Evolutionary conservation across 1,140 invertebrate genomes (phyloP).

Genomic region (Drosophila virilis): DNA sequence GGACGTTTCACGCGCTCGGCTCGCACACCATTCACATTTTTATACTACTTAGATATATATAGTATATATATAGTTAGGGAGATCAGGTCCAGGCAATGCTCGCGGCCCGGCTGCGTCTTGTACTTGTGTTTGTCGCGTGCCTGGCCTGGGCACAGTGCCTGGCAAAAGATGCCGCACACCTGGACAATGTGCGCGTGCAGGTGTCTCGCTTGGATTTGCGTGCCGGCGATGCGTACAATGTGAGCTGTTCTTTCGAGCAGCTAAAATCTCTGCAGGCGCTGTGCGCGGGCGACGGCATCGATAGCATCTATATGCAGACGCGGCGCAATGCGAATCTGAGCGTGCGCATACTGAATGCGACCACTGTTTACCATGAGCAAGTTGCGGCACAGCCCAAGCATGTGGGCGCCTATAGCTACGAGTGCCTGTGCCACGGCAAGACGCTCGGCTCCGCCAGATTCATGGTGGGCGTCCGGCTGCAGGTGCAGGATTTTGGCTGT

Average conservation of each 20-base stretch:
- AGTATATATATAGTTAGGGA: background rate
- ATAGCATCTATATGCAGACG: constrained; percentile 1
- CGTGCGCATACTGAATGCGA: background rate
- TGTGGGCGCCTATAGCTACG: background rate
- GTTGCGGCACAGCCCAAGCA: background rate
- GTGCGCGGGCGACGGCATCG: background rate
- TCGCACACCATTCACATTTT: no score
- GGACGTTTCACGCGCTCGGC: background rate
- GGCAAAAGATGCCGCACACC: no score
- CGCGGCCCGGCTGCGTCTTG: background rate
- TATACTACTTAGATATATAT: background rate
- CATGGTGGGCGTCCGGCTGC: constrained; percentile 2
- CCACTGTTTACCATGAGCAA: background rate
- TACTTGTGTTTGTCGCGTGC: background rate
- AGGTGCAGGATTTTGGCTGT: background rate
- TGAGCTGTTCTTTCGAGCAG: background rate
- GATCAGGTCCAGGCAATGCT: background rate
- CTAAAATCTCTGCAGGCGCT: background rate
- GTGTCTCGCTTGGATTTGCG: background rate
- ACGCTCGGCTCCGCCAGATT: background rate
- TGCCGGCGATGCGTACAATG: background rate
- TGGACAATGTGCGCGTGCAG: background rate
- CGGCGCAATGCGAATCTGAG: background rate
- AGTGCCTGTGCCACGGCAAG: background rate
- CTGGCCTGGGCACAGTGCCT: background rate